These are phyloP conservation scores for Erethizon dorsatum DNA, from an alignment of 2,797 vertebrate species.

Conservation along the genomic window DNA sequence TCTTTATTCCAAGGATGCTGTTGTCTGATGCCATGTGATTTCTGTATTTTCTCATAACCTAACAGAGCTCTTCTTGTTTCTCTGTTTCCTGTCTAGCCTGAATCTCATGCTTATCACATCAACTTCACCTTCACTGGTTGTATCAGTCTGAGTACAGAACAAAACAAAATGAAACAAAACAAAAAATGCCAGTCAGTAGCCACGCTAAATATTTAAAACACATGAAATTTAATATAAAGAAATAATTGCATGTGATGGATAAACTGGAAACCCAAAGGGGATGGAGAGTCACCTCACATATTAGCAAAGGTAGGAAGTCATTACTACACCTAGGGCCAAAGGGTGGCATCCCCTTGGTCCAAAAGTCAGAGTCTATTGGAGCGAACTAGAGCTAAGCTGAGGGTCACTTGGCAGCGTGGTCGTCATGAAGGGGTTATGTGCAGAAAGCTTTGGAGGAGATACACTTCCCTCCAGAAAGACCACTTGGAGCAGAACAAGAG, in stretches of 20 bases:
- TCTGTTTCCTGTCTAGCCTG: background rate
- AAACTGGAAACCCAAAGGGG: background rate
- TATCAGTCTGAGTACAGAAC: background rate
- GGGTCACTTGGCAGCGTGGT: background rate
- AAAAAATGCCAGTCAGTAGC: background rate
- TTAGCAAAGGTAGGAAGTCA: background rate
- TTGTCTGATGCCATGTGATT: background rate
- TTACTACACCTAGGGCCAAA: background rate
- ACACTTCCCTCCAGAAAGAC: background rate
- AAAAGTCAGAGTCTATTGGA: background rate
- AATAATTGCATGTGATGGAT: background rate
- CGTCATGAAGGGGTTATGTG: background rate
- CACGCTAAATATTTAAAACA: constrained; percentile 31
- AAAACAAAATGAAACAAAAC: background rate
- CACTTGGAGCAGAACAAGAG: background rate
- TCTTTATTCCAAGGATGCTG: background rate
- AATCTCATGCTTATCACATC: background rate
- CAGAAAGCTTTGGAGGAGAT: background rate
- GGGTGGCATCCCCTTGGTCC: background rate
- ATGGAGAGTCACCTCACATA: background rate
- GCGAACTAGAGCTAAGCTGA: background rate
- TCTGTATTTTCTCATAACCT: background rate
- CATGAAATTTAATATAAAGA: background rate
- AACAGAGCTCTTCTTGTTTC: background rate
- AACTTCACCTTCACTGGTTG: background rate